Evolutionary conservation across 2,113 vertebrate genomes (phyloP), one percentile per base, ranked within the genome.

Genomic region (Hippocampus abdominalis): DNA sequence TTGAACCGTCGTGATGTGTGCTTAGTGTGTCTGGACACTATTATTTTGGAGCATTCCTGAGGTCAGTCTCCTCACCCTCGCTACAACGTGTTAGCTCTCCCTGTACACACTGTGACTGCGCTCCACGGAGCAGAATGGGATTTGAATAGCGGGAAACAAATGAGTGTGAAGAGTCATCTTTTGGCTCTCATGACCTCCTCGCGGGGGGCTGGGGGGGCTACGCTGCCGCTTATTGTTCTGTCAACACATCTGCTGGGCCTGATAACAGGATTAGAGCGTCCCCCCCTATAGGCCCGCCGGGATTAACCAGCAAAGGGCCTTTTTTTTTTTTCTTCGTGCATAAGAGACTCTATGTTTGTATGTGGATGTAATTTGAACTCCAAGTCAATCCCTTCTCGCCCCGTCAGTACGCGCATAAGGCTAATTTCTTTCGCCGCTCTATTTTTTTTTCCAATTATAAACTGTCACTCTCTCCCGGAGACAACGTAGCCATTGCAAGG

Each of bases 231-330:
- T 86, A 86, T 90, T 90, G 88, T 89, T 86, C 87, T 83, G 89
- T 88, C 85, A 83, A 89, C 86, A 89, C 90, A 91, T 91, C 90
- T 91, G 90, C 80, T 86, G 68, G 86, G 75, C 70, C 82, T 20
- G 91, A 92, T 92, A 92, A 91, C 85, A 75, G 90, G 91, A 91
- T 91, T 91, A 91, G 81, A 84, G 81, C 79, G 66, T 76, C 75
- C 81, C 86, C 86, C 23, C 54, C 85, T 74, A 81, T 81, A 83
- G 89, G 81, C 74, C 73, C 51, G 64, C 78, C 57, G 44, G 86
- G 89, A 88, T 88, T 86, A 90, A 74, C 81, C 42, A 72, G 13
- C 56, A 63, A 56, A 74, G 62, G 46, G 40, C 85, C 75, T 77
- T 75, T 77, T 79, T 77, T 75, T 77, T 79, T 68, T 56, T 25